Conservation (phyloP, 2,797 vertebrate species). For the Sarcophilus harrisii region DNA sequence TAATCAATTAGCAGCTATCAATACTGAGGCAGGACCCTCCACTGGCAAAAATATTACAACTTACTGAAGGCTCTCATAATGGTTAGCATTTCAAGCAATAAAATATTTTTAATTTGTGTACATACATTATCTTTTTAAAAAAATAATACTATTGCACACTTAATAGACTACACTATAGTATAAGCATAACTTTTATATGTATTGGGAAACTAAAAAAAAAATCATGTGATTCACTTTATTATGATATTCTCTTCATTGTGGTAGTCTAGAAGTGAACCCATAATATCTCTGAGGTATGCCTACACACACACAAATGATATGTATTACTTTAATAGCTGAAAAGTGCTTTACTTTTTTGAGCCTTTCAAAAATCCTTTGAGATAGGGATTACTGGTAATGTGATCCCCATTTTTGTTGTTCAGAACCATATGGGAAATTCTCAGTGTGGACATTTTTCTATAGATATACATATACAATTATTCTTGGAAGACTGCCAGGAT, state of each 20-base stretch:
- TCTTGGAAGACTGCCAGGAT: neutral
- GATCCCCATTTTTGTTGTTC: neutral
- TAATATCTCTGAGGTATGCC: neutral
- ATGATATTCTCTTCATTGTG: neutral
- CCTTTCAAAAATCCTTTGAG: neutral
- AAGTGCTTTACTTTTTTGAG: neutral
- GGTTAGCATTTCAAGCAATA: neutral
- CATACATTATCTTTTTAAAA: neutral
- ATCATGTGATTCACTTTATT: neutral
- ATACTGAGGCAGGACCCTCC: neutral
- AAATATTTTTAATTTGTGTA: neutral
- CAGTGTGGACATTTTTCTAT: neutral
- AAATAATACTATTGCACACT: neutral
- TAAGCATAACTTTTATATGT: neutral
- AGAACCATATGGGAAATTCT: neutral
- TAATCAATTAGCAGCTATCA: neutral
- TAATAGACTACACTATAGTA: neutral
- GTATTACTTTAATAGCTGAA: neutral
- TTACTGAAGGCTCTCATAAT: neutral
- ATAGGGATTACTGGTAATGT: neutral
- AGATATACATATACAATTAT: neutral
- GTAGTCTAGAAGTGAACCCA: neutral
- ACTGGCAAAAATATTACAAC: neutral
- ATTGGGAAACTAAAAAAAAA: neutral
- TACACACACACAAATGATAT: neutral